A percentile compares a stretch with the other conserved stretches of the same genome.
Evolutionary conservation across 2,113 vertebrate species (phyloP).

Genomic region (Fulmarus glacialis): DNA sequence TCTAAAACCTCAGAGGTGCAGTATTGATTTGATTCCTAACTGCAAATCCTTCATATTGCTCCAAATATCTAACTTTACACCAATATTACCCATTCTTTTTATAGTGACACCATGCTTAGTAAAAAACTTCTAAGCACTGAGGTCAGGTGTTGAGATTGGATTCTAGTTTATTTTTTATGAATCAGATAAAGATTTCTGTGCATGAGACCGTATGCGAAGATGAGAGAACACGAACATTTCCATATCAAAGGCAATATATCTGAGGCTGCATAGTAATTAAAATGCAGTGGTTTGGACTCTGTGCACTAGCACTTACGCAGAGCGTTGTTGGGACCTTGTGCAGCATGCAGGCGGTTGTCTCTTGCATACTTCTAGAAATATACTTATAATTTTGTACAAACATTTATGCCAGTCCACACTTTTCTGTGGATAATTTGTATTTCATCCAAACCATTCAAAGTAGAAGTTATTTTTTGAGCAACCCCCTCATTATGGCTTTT

Average conservation of each 20-base stretch:
- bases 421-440: conserved; percentile 87
- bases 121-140: conserved; percentile 87
- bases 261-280: conserved; percentile 96
- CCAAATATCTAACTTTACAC: conserved; percentile 83
- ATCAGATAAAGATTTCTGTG: conserved; percentile 95
- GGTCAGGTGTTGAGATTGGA: conserved; percentile 92
- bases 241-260: conserved; percentile 97
- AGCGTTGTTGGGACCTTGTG: conserved; percentile 84
- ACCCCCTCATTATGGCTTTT: conserved; percentile 89
- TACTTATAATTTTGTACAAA: conserved; percentile 94
- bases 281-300: conserved; percentile 92
- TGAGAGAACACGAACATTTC: conserved; percentile 91
- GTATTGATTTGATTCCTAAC: conserved; percentile 79
- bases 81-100: conserved; percentile 87
- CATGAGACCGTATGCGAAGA: conserved; percentile 89
- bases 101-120: conserved; percentile 85
- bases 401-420: conserved; percentile 88
- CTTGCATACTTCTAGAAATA: conserved; percentile 87
- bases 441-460: conserved; percentile 88
- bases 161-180: conserved; percentile 95
- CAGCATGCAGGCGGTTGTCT: conserved; percentile 87
- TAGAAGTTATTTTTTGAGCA: conserved; percentile 86
- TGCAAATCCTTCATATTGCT: conserved; percentile 77
- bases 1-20: conserved; percentile 69
- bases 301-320: conserved; percentile 79